These are phyloP conservation scores for Baryphthengus martii DNA, from an alignment of 2,113 vertebrate genomes.

Conservation along the genomic window DNA sequence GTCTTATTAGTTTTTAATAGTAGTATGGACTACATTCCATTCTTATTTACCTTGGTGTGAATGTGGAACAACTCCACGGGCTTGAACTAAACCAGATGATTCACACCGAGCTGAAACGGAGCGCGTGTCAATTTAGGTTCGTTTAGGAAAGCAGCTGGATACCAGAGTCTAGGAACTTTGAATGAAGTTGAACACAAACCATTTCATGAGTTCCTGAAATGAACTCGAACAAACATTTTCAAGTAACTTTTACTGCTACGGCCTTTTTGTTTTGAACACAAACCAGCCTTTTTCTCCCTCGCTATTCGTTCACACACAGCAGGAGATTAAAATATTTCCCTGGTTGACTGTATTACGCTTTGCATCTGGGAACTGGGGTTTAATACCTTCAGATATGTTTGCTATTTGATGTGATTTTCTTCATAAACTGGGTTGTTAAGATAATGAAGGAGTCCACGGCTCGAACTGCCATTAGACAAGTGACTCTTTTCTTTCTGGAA, in stretches of 20 bases:
- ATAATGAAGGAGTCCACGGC: background rate
- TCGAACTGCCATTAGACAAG: background rate
- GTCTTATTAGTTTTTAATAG: background rate
- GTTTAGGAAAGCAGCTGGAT: background rate
- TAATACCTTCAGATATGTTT: conserved; percentile 34
- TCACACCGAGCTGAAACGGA: background rate
- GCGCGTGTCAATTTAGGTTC: background rate
- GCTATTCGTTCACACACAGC: background rate
- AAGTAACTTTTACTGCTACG: background rate
- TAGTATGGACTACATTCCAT: rapidly evolving
- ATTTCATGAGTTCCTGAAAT: background rate
- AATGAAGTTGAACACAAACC: background rate
- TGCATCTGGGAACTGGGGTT: conserved; percentile 1
- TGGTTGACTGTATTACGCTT: background rate
- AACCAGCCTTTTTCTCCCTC: background rate
- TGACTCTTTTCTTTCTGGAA: background rate
- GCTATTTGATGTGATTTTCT: background rate
- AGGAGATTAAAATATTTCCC: conserved; percentile 52
- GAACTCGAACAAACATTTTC: background rate
- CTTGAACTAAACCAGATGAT: conserved; percentile 8
- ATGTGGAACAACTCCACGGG: background rate
- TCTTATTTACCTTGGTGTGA: background rate
- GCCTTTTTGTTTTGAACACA: background rate
- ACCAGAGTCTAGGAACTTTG: background rate
- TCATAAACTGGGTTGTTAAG: background rate